Evolutionary conservation across 2,797 vertebrate genomes (phyloP), one percentile per base, ranked within the genome.

Genomic region (Rhyacichthys aspro): DNA sequence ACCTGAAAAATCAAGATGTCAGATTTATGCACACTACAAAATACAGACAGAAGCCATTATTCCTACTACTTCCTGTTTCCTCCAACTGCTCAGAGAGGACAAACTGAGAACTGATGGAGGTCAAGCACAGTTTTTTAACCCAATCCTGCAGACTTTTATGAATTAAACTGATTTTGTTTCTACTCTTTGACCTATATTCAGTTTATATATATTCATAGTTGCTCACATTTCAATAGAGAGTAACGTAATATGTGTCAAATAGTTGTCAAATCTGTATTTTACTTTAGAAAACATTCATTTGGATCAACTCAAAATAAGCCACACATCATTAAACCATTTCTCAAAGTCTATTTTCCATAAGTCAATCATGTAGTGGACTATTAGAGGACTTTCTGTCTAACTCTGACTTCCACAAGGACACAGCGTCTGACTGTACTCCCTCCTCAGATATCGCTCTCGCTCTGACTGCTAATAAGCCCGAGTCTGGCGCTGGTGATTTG

Each of bases 401-500:
- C 23, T 28, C 23, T 28, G 33, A 14, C 49, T 52, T 14, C 12
- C 14, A 14, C 49, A 52, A 52, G 49, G 49, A 52, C 49, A 52
- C 49, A 49, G 69, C 47, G 7, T 63, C 64, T 53, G 67, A 63
- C 60, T 60, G 41, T 45, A 8, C 11, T 52, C 57, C 61, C 63
- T 36, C 32, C 32, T 53, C 42, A 23, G 53, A 41, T 18, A 64
- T 34, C 38, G 54, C 53, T 70, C 67, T 44, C 67, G 12, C 49
- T 65, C 67, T 1, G 76, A 78, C 59, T 79, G 46, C 63, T 65
- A 70, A 85, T 74, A 58, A 83, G 64, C 1, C 3, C 17, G 45
- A 68, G 66, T 49, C 58, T 60, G 41, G 1, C 65, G 8, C 38
- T 67, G 76, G 67, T 79, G 76, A 77, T 79, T 83, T 74, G 79